Evolutionary conservation across 1,140 invertebrate species (phyloP), one percentile per base, ranked within the genome.

Genomic region (Drosophila hydei): DNA sequence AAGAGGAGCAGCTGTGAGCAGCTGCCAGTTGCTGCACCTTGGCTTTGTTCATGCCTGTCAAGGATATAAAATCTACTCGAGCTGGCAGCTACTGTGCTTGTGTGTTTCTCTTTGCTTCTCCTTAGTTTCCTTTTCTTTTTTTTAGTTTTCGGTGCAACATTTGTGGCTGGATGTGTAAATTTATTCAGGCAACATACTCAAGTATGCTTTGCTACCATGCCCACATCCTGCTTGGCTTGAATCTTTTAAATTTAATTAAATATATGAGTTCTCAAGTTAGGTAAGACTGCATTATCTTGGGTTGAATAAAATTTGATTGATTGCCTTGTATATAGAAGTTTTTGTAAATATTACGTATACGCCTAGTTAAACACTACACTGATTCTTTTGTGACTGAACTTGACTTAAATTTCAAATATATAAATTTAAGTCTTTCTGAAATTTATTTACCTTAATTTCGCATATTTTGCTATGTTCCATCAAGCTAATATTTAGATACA

Each of bases 81-180:
- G 33, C 60, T 61, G 64, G 38, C 18, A 45, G 55, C 58, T 11
- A 45, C 43, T 27, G 38, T 64, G 58, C 61, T 69, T 62, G 48
- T 61, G 59, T 9, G 45, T 33, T 19, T 47, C 47, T 12, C 45
- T 19, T 16, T 18, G 8, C 27, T 7, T 42, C 7, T 42, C 48
- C 21, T 36, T 21, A n/a, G 12, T 6, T 3, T 11, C 8, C 7
- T 45, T 21, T 19, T 51, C 18, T 9, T 48, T 50, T 50, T 68
- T 38, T 75, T 70, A 65, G 62, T 51, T 67, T 72, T 51, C 23
- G 69, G 54, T 84, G 80, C 80, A 84, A 84, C 80, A 77, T 73
- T 87, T 85, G 81, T 30, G 83, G 77, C 62, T 63, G 64, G 19
- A 77, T 87, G 81, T 85, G 81, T 87, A 87, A 87, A 85, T 85